These are phyloP conservation scores for Furcula furcula DNA, from an alignment of 2,888 invertebrate species.

Conservation along the genomic window DNA sequence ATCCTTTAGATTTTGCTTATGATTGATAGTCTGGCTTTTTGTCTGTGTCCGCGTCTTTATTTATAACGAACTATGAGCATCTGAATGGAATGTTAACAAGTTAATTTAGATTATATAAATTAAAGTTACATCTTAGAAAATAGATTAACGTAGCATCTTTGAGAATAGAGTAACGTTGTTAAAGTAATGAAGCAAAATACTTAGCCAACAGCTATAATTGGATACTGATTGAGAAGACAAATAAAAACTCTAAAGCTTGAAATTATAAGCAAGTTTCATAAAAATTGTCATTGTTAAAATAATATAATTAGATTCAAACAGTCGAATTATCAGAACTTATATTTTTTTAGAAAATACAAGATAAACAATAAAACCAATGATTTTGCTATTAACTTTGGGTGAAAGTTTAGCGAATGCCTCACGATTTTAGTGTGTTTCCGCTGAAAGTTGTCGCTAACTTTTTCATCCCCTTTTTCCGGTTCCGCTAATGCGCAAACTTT, in stretches of 20 bases:
- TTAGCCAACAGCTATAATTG: not conserved
- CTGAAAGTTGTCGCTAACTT: constrained; percentile 50
- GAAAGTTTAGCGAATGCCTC: constrained; percentile 33
- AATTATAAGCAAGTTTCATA: not conserved
- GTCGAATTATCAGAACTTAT: not conserved
- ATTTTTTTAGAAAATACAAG: constrained; percentile 9
- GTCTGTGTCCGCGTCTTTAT: too few species aligned
- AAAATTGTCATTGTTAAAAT: too few species aligned
- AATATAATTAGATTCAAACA: too few species aligned
- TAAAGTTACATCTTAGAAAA: too few species aligned
- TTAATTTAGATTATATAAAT: too few species aligned
- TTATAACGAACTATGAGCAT: too few species aligned
- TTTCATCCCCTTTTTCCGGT: constrained; percentile 64
- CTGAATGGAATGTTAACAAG: too few species aligned
- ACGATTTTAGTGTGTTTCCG: constrained; percentile 42
- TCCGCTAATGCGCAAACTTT: constrained; percentile 63
- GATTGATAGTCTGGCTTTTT: constrained; percentile 15
- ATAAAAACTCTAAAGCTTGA: too few species aligned
- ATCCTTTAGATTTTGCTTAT: constrained; percentile 33
- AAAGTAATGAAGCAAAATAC: too few species aligned
- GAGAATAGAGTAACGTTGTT: too few species aligned
- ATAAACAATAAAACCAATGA: constrained; percentile 24
- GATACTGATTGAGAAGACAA: too few species aligned
- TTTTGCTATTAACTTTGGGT: constrained; percentile 35
- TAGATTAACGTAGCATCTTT: too few species aligned